Base-by-base conservation (phyloP, 2,797 vertebrate genomes). In the Setipinna tenuifilis region DNA sequence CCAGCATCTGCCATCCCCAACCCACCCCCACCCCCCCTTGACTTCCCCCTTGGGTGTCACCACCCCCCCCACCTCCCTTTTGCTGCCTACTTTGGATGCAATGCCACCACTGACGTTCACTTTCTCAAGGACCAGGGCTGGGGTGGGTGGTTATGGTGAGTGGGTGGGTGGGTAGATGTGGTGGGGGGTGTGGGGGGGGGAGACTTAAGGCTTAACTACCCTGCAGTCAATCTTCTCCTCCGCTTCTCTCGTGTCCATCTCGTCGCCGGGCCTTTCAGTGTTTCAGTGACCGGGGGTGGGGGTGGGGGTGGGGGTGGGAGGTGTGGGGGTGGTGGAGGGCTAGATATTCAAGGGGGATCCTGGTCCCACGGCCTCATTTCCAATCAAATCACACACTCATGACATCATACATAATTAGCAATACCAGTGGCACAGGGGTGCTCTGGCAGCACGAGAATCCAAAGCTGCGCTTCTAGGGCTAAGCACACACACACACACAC, bases 71-170 rank as follows among this genome's bases (percentile, higher is more conserved):
- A 75, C 84, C 85, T 65, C 35, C 83, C 83, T 2, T 68, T 23
- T 83, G 83, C 85, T 87, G 87, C 88, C 87, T 88, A 87, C 84
- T 82, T 89, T 87, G 6, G 75, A 62, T 88, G 71, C 71, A 9
- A 35, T 21, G 35, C 71, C 35, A 44, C 17, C 17, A 19, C 71
- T 2, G 6, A 4, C 17, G 5, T 44, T 41, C 21, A 35, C 17
- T 21, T 10, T 78, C 71, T 78, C 35, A 21, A 78, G 35, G 16
- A 9, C 7, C 14, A 54, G 50, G 50, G 50, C 50, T 10, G 50
- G 50, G 50, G 50, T 54, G 14, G 50, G 50, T 14, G 50, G 50
- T 14, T 54, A 7, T 3, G 50, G 2, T 54, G 14, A 7, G 50
- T 54, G 50, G 50, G 50, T 54, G 50, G 50, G 2, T 10, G 50